Evolutionary conservation across 2,113 vertebrate genomes (phyloP).

Genomic region (Rana temporaria): DNA sequence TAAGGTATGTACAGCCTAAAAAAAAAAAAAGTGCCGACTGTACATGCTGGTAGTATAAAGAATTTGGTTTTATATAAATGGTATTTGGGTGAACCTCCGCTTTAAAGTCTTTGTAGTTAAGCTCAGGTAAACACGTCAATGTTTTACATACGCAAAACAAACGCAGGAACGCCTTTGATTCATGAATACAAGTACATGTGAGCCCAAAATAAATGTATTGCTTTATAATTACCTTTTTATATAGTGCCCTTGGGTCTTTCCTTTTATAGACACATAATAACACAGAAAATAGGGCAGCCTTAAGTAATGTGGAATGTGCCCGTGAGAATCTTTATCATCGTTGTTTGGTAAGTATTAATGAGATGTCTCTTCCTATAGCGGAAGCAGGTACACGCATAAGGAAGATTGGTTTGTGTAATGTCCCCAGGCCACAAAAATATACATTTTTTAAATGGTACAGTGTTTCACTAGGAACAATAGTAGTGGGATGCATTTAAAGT

Average conservation of each 20-base stretch:
- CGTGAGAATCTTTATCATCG: background rate
- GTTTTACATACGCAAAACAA: background rate
- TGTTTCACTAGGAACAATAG: too few species aligned
- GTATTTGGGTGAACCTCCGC: too few species aligned
- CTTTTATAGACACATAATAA: constrained; percentile 21
- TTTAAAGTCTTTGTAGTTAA: too few species aligned
- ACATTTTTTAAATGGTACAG: too few species aligned
- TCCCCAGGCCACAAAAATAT: too few species aligned
- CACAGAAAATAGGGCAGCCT: constrained; percentile 26
- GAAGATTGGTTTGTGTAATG: too few species aligned
- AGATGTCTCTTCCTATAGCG: background rate
- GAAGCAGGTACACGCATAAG: background rate
- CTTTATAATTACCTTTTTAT: constrained; percentile 12
- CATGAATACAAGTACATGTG: background rate
- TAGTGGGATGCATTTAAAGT: too few species aligned
- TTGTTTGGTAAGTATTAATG: constrained; percentile 21
- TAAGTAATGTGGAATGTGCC: constrained; percentile 2
- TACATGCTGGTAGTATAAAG: too few species aligned
- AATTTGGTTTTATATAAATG: too few species aligned
- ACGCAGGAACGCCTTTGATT: constrained; percentile 14
- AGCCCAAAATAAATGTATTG: constrained; percentile 34
- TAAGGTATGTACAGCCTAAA: too few species aligned
- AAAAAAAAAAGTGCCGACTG: too few species aligned
- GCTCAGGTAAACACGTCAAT: background rate
- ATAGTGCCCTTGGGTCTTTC: constrained; percentile 25